Evolutionary conservation across 2,888 invertebrate genomes (phyloP), one percentile per base, ranked within the genome.

Genomic region (Agriotes lineatus): DNA sequence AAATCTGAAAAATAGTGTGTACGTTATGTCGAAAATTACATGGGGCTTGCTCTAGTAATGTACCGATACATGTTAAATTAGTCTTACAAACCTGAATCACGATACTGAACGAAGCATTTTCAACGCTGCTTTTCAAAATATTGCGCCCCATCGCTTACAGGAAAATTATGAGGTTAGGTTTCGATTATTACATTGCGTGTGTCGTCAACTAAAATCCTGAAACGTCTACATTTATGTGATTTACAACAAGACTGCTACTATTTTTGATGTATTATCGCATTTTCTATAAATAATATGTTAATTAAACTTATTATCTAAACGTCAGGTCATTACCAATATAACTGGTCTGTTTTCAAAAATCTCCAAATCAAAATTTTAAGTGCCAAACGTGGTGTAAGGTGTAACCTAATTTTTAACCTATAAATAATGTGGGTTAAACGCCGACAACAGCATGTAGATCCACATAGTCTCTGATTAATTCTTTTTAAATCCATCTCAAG

Each of bases 61-160:
- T n/a, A n/a, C n/a, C n/a, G n/a, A n/a, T 20, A 20, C 30, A 25
- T 62, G 18, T 22, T 45, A 45, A 10, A 19, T 18, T 18, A 7
- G 18, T 18, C 0, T 7, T 12, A 72, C 75, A 75, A 88, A 95
- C 91, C 90, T 95, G 94, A 81, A 93, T 91, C 79, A 93, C 81
- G 77, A 94, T 93, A 82, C 92, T 93, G 80, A 93, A 93, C 20
- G 93, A 92, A 54, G 93, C 93, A 84, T 92, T 91, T 83, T 93
- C 90, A 73, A 93, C 86, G 80, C 93, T 93, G 78, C 93, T 92
- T 86, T 91, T 91, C 73, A 93, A 85, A 79, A 93, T 88, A 83
- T 91, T 91, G 66, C 89, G 87, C 59, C 87, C 87, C 92, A 92
- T 92, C 20, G 12, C 14, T 25, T 1, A 30, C 5, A 0, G 14